Conservation (phyloP, 2,888 invertebrate genomes). For the Sphaerophoria rueppellii region DNA sequence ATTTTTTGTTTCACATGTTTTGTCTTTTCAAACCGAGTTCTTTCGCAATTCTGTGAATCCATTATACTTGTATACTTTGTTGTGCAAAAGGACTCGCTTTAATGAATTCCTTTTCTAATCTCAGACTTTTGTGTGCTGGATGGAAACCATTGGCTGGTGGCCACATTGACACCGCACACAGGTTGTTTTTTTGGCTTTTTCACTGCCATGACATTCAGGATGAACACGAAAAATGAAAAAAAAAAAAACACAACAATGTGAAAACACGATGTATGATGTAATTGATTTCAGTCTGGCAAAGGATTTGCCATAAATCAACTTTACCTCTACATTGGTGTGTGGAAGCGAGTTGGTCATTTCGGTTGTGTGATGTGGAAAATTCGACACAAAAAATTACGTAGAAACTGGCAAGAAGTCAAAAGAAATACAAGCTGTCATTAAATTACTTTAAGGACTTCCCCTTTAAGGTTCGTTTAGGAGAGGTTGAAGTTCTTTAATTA, state of each 20-base stretch:
- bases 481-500: too few species aligned
- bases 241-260: neutral
- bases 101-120: constrained; percentile 65
- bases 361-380: constrained; percentile 19
- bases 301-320: constrained; percentile 62
- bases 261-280: constrained; percentile 49
- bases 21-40: neutral
- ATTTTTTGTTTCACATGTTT: constrained; percentile 17
- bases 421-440: too few species aligned
- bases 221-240: neutral
- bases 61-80: constrained; percentile 11
- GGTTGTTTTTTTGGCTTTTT: constrained; percentile 49
- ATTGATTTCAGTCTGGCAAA: constrained; percentile 65
- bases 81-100: constrained; percentile 26
- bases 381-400: neutral
- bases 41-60: constrained; percentile 35
- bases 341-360: neutral
- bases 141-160: constrained; percentile 71
- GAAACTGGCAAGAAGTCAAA: neutral
- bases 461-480: too few species aligned
- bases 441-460: too few species aligned
- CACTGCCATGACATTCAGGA: constrained; percentile 31
- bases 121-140: constrained; percentile 47
- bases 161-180: constrained; percentile 71
- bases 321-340: neutral